These are phyloP conservation scores for Chauna torquata DNA, from an alignment of 2,113 vertebrate species.

Conservation along the genomic window DNA sequence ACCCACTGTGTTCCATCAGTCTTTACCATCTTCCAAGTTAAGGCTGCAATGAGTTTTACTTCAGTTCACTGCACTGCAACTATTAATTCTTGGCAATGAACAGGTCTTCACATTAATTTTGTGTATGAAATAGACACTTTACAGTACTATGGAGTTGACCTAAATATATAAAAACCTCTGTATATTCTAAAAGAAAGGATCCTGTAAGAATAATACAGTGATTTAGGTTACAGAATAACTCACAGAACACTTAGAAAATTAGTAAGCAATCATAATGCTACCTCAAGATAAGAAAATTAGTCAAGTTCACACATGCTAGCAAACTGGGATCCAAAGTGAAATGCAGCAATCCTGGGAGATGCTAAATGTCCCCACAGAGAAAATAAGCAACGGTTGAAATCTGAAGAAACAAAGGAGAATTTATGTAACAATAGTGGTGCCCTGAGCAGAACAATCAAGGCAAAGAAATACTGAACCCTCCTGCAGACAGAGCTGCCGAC, in stretches of 20 bases:
- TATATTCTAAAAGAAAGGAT: neutral
- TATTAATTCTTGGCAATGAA: constrained; percentile 15
- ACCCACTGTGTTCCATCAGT: neutral
- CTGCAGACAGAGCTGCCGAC: neutral
- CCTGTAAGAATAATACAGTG: neutral
- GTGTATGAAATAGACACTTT: neutral
- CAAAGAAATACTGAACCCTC: neutral
- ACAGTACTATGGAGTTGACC: neutral
- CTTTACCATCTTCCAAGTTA: neutral
- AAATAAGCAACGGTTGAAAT: neutral
- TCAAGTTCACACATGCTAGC: neutral
- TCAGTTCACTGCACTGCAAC: neutral
- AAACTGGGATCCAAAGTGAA: neutral
- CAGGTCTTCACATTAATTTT: neutral
- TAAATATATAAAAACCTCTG: neutral
- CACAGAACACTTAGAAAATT: neutral
- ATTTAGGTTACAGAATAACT: neutral
- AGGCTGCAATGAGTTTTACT: neutral
- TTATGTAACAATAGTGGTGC: neutral
- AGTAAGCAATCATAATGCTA: neutral
- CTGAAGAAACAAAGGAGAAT: neutral
- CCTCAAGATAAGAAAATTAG: neutral
- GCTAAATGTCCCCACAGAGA: neutral
- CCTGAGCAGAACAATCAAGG: neutral
- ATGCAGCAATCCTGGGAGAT: neutral